phyloP scores from a whole-genome alignment of 1,140 invertebrate species.

The Philotrypesis tridentata region DNA sequence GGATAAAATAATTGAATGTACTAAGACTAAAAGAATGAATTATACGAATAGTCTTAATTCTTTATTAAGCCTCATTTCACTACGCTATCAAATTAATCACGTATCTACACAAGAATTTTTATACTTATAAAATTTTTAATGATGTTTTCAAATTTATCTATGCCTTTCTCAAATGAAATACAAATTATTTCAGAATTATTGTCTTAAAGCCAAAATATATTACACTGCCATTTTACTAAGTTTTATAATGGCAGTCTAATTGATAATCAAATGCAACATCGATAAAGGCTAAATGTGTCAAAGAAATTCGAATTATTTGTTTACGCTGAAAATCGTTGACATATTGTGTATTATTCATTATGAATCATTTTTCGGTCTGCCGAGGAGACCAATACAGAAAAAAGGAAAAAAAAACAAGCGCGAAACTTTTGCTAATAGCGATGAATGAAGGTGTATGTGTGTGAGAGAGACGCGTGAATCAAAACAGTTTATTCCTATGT shows the following conservation, averaged over 20 bases:
- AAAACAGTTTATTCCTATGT: conserved; percentile 53
- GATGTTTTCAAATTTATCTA: conserved; percentile 24
- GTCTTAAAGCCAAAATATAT: conserved; percentile 32
- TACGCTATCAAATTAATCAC: neutral
- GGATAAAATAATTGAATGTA: conserved; percentile 41
- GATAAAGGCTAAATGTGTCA: conserved; percentile 26
- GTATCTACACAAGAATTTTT: neutral
- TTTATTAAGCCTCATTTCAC: neutral
- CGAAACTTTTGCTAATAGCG: neutral
- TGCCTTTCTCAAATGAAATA: conserved; percentile 12
- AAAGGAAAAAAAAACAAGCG: neutral
- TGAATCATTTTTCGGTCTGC: conserved; percentile 23
- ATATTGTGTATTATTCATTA: conserved; percentile 37
- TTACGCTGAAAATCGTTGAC: conserved; percentile 23
- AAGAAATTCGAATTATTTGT: conserved; percentile 26
- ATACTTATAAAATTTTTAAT: conserved; percentile 20
- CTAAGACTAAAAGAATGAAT: conserved; percentile 16
- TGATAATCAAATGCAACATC: conserved; percentile 21
- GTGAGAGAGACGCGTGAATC: conserved; percentile 43
- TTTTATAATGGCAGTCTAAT: conserved; percentile 47
- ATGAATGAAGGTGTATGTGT: conserved; percentile 40
- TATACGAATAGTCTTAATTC: conserved; percentile 2
- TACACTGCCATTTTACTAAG: conserved; percentile 41
- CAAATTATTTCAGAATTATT: conserved; percentile 35
- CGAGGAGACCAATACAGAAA: conserved; percentile 16